A percentile compares a stretch with the other conserved stretches of the same genome.
These are phyloP conservation scores for Drosophila multiciliata DNA, from an alignment of 2,888 invertebrate species.

Conservation along the genomic window DNA sequence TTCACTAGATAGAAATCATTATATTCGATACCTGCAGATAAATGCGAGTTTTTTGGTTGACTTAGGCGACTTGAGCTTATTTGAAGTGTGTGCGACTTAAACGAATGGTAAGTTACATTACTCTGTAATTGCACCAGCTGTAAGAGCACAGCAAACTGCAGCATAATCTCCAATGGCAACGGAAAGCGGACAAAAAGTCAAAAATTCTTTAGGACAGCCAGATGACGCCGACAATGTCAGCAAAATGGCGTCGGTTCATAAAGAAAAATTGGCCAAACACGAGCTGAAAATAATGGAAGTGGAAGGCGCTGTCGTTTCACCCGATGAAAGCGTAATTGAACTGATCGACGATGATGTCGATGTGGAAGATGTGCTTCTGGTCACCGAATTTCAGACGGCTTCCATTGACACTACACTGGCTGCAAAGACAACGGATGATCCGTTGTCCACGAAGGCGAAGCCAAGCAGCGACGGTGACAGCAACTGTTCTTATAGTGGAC, in stretches of 20 bases:
- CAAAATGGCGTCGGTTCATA: slow-evolving; percentile 68
- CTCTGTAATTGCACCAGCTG: no score
- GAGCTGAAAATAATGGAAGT: slow-evolving; percentile 69
- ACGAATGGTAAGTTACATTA: background rate
- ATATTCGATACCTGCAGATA: slow-evolving; percentile 14
- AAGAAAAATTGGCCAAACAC: slow-evolving; percentile 16
- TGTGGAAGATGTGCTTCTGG: slow-evolving; percentile 8
- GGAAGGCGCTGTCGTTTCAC: slow-evolving; percentile 45
- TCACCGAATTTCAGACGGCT: slow-evolving; percentile 24
- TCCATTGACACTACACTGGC: background rate
- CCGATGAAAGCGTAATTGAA: slow-evolving; percentile 28
- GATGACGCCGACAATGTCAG: slow-evolving; percentile 44
- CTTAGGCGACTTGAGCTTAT: background rate
- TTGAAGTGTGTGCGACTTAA: background rate
- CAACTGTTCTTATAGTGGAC: slow-evolving; percentile 45
- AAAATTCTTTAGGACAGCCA: background rate
- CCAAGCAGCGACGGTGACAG: slow-evolving; percentile 51
- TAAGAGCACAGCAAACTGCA: background rate
- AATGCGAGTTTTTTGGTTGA: background rate
- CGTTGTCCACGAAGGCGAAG: slow-evolving; percentile 42
- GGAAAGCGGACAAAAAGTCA: background rate
- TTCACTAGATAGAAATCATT: background rate
- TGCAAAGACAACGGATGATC: slow-evolving; percentile 21
- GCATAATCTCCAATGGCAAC: slow-evolving; percentile 23
- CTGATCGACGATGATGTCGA: slow-evolving; percentile 53